Evolutionary conservation across 1,140 invertebrate species (phyloP).

Genomic region (Heliconius melpomene): DNA sequence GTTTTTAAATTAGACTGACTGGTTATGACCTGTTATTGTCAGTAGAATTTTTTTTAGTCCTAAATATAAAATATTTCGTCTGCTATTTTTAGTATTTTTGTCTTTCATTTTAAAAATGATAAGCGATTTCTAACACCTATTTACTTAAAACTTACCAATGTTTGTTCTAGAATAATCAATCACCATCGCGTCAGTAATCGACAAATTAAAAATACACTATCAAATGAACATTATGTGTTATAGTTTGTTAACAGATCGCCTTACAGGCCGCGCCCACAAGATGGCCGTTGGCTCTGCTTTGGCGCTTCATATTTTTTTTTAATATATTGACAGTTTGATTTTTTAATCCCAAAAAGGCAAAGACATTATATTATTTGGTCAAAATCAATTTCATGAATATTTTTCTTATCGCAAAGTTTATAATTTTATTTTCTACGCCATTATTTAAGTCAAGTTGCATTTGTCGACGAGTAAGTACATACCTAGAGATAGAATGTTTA

Average conservation of each 20-base stretch:
- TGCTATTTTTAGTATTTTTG: too few species aligned
- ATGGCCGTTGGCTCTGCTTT: conserved; percentile 48
- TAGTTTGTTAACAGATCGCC: conserved; percentile 55
- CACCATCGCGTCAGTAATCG: conserved; percentile 12
- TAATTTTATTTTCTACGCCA: too few species aligned
- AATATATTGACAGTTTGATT: neutral
- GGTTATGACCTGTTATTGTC: too few species aligned
- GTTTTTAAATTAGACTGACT: too few species aligned
- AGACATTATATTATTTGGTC: neutral
- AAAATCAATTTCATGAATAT: neutral
- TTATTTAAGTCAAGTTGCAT: too few species aligned
- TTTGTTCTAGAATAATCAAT: conserved; percentile 8
- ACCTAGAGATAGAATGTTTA: too few species aligned
- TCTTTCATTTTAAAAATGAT: neutral
- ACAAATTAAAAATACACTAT: conserved; percentile 22
- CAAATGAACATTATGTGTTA: conserved; percentile 28
- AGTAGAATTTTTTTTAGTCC: too few species aligned
- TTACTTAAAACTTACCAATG: neutral
- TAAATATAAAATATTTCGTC: neutral
- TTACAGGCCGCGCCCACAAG: conserved; percentile 65
- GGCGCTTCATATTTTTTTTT: neutral
- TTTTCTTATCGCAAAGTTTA: too few species aligned
- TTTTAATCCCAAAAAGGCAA: neutral
- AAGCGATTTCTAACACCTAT: neutral
- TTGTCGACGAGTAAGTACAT: too few species aligned